Evolutionary conservation across 92 coral and sea anemone genomes (phyloP).

Genomic region (Isaurus tuberculatus): DNA sequence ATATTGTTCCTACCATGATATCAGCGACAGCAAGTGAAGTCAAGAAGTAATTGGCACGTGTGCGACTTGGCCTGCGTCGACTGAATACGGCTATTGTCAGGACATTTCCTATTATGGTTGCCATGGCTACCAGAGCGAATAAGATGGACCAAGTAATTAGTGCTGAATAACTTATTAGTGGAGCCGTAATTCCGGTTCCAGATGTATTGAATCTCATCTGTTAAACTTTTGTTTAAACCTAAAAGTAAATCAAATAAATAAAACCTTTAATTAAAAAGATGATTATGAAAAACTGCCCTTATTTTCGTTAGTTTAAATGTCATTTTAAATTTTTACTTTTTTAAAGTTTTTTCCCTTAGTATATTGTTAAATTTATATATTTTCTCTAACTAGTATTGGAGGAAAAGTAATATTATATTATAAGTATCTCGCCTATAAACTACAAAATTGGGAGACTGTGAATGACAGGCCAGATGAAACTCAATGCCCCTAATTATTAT

Average conservation of each 20-base stretch:
- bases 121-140: conserved; percentile 70
- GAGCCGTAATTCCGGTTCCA: background rate
- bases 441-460: background rate
- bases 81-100: conserved; percentile 80
- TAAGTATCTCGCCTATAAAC: background rate
- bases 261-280: background rate
- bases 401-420: background rate
- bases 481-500: too few species aligned
- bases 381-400: background rate
- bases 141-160: conserved; percentile 68
- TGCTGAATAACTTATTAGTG: conserved; percentile 55
- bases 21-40: conserved; percentile 79
- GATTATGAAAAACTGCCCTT: background rate
- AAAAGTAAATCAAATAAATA: background rate
- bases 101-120: conserved; percentile 69
- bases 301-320: background rate
- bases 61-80: conserved; percentile 70
- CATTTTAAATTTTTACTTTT: background rate
- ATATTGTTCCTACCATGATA: conserved; percentile 72
- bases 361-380: background rate
- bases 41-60: conserved; percentile 84
- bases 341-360: too few species aligned
- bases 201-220: conserved; percentile 29
- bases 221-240: conserved; percentile 6
- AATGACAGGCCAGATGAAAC: background rate